A percentile compares a stretch with the other conserved stretches of the same genome.
Evolutionary conservation across 2,113 vertebrate species (phyloP).

Genomic region (Microcebus griseorufus): DNA sequence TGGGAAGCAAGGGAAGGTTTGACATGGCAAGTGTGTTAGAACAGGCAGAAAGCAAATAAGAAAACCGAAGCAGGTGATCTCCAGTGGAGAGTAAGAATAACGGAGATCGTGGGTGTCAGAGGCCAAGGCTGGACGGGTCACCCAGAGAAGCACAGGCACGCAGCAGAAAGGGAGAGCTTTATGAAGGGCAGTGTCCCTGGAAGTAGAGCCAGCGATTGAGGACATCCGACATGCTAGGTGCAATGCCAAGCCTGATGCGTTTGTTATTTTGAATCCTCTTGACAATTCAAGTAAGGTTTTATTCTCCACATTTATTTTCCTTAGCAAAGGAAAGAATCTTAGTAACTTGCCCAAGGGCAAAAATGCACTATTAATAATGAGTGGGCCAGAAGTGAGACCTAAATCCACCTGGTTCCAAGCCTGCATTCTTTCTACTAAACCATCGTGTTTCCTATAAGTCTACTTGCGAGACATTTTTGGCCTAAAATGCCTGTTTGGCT

Average conservation of each 20-base stretch:
- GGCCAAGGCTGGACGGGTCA: not conserved
- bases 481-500: not conserved
- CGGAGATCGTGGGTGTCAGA: not conserved
- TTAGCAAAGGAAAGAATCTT: constrained; percentile 17
- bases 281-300: not conserved
- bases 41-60: not conserved
- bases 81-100: not conserved
- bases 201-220: no score
- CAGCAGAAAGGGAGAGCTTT: fast-evolving
- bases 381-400: not conserved
- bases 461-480: not conserved
- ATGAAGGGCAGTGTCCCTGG: fast-evolving
- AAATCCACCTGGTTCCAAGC: not conserved
- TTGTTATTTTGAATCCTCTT: not conserved
- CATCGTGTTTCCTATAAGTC: not conserved
- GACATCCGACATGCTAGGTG: fast-evolving
- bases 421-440: not conserved
- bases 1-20: not conserved
- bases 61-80: not conserved
- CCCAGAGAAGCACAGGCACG: fast-evolving
- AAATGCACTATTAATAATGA: not conserved
- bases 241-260: not conserved
- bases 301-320: not conserved
- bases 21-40: not conserved
- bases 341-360: not conserved